Evolutionary conservation across 2,797 vertebrate genomes (phyloP), one percentile per base, ranked within the genome.

Genomic region (Macroramphosus scolopax): DNA sequence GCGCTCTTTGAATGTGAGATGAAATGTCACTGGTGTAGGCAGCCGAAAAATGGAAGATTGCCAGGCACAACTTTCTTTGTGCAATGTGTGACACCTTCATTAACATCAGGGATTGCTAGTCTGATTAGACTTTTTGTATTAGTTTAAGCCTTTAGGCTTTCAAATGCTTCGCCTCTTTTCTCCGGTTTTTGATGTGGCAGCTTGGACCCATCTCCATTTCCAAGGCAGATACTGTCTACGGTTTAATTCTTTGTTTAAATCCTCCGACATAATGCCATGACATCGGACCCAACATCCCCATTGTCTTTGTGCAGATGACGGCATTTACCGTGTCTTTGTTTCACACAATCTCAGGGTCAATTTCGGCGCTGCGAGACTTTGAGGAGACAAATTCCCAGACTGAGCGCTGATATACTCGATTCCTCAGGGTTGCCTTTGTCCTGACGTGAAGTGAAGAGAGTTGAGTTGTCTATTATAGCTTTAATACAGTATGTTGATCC

Each of bases 31-130:
- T 95, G 93, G 96, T 95, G 94, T 98, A 97, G 94, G 96, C 95
- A 98, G 95, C 96, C 95, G 95, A 98, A 96, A 98, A 98, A 98
- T 96, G 94, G 95, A 97, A 97, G 95, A 96, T 98, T 98, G 96
- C 96, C 94, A 97, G 95, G 93, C 95, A 95, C 95, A 98, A 97
- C 94, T 98, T 98, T 96, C 94, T 95, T 93, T 94, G 95, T 96
- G 96, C 93, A 91, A 94, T 92, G 93, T 97, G 93, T 98, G 96
- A 98, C 96, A 98, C 96, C 95, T 98, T 96, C 96, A 98, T 98
- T 98, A 98, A 95, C 95, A 96, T 98, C 94, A 94, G 93, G 94
- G 93, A 96, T 95, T 95, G 93, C 91, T 92, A 93, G 93, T 96
- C 94, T 95, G 95, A 95, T 96, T 95, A 96, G 93, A 98, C 94